Percentiles rank a stretch among this genome's conserved stretches.
Conservation (phyloP, 2,888 invertebrate species). For the Eilema sororculum region DNA sequence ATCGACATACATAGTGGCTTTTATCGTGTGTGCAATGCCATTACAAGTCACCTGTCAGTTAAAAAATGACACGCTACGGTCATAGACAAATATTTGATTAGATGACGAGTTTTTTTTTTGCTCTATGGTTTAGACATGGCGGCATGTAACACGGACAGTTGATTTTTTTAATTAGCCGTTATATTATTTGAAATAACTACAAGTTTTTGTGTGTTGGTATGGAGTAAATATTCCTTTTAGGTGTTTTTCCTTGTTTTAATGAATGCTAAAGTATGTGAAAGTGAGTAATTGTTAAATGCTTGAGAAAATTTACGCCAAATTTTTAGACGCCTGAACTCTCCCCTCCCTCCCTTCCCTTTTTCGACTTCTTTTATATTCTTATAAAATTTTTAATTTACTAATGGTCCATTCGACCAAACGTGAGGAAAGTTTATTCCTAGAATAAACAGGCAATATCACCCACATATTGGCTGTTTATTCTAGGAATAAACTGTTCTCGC, state of each 20-base stretch:
- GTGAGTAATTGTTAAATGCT: background rate
- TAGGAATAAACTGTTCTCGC: too few species aligned
- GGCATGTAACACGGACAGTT: slow-evolving; percentile 17
- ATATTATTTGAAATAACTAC: slow-evolving; percentile 2
- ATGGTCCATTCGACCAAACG: too few species aligned
- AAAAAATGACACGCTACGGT: slow-evolving; percentile 41
- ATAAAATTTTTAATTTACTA: too few species aligned
- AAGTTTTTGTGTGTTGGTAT: background rate
- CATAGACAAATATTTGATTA: slow-evolving; percentile 50
- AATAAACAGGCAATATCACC: too few species aligned
- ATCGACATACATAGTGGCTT: slow-evolving; percentile 36
- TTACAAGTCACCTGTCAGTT: slow-evolving; percentile 41
- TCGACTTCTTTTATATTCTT: too few species aligned
- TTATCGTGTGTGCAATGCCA: slow-evolving; percentile 39
- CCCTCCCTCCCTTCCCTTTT: too few species aligned
- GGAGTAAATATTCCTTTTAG: background rate
- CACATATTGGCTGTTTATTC: too few species aligned
- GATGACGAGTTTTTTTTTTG: slow-evolving; percentile 43
- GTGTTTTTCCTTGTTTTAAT: background rate
- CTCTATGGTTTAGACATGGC: slow-evolving; percentile 23
- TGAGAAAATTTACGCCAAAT: background rate
- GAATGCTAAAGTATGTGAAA: background rate
- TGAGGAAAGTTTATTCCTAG: too few species aligned
- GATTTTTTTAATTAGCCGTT: slow-evolving; percentile 19
- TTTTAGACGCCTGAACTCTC: too few species aligned